phyloP scores from a whole-genome alignment of 1,140 invertebrate species.

The Rhopalosiphum maidis region DNA sequence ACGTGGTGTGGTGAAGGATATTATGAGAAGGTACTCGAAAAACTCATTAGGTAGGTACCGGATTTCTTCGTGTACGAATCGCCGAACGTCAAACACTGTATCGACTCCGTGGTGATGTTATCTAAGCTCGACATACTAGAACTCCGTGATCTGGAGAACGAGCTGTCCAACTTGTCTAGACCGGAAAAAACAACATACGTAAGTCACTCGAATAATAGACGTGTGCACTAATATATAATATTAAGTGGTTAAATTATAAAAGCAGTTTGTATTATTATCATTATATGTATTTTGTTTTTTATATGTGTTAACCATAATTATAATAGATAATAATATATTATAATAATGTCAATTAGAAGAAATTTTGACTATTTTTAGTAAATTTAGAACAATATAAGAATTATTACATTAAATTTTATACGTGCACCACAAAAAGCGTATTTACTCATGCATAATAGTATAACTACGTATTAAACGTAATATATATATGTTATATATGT shows the following conservation, averaged over 20 bases:
- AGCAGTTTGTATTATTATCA: neutral
- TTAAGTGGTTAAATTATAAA: constrained; percentile 17
- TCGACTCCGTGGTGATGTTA: constrained; percentile 93
- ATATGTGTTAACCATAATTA: constrained; percentile 21
- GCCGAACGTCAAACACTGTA: constrained; percentile 94
- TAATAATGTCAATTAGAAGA: constrained; percentile 21
- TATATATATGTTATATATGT: neutral
- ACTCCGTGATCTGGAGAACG: constrained; percentile 93
- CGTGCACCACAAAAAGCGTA: constrained; percentile 32
- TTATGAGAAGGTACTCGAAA: neutral
- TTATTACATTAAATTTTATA: neutral
- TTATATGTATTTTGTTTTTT: neutral
- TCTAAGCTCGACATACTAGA: constrained; percentile 97
- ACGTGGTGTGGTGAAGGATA: neutral
- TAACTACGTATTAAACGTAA: neutral
- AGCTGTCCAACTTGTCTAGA: constrained; percentile 92
- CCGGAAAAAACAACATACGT: constrained; percentile 6
- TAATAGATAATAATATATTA: constrained; percentile 25
- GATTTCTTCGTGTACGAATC: constrained; percentile 94
- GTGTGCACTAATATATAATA: neutral
- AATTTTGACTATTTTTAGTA: neutral
- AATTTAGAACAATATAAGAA: neutral
- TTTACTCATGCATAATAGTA: neutral
- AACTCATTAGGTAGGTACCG: constrained; percentile 67
- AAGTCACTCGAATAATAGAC: neutral